These are phyloP conservation scores for Drosophila trapezifrons DNA, from an alignment of 1,140 invertebrate species.

Conservation along the genomic window DNA sequence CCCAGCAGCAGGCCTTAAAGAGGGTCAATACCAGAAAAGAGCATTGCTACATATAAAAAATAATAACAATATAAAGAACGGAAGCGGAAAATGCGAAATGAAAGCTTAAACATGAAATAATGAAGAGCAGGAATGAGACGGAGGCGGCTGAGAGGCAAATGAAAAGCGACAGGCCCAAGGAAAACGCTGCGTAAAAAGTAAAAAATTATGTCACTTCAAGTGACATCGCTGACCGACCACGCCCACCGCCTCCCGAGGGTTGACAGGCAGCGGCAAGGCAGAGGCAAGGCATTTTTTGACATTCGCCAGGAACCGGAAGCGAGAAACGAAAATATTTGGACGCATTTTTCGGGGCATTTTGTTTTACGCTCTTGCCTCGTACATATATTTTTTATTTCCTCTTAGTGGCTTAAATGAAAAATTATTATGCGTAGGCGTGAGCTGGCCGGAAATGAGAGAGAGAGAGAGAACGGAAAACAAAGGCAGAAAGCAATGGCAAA, in stretches of 20 bases:
- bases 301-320: conserved; percentile 57
- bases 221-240: conserved; percentile 39
- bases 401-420: conserved; percentile 45
- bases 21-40: conserved; percentile 52
- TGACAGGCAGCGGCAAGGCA: conserved; percentile 47
- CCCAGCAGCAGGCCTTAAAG: conserved; percentile 26
- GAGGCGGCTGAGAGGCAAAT: conserved; percentile 31
- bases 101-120: conserved; percentile 66
- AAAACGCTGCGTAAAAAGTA: conserved; percentile 55
- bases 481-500: conserved; percentile 59
- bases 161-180: conserved; percentile 42
- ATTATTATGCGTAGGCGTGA: conserved; percentile 77
- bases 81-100: conserved; percentile 40
- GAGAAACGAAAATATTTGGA: conserved; percentile 74
- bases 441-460: conserved; percentile 10
- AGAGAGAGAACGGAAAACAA: conserved; percentile 34
- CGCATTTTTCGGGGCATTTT: conserved; percentile 46
- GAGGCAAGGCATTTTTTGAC: conserved; percentile 16
- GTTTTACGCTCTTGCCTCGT: background rate
- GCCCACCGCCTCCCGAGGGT: conserved; percentile 15
- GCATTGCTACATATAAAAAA: conserved; percentile 26
- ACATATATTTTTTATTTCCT: conserved; percentile 16
- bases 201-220: conserved; percentile 64
- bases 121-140: conserved; percentile 7
- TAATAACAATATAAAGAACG: conserved; percentile 34